These are phyloP conservation scores for Lepus europaeus DNA, from an alignment of 2,113 vertebrate species.

Conservation along the genomic window DNA sequence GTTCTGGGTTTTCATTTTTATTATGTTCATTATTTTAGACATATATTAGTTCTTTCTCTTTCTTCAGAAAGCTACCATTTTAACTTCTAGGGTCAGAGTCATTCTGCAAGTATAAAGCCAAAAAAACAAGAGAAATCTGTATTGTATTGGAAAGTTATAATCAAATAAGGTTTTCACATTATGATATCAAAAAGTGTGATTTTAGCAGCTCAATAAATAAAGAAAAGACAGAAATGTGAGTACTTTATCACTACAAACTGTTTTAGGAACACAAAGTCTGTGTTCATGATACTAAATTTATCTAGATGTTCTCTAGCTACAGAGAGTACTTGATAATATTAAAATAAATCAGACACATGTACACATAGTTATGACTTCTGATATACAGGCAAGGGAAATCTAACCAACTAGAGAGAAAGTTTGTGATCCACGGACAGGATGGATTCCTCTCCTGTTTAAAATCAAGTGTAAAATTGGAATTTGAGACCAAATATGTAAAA, in stretches of 20 bases:
- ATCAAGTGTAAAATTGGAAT: neutral
- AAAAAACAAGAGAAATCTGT: neutral
- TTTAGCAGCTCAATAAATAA: constrained; percentile 49
- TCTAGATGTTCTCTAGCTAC: constrained; percentile 64
- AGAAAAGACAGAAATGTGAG: constrained; percentile 37
- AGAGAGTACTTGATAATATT: constrained; percentile 64
- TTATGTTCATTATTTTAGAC: neutral
- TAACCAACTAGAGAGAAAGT: constrained; percentile 12
- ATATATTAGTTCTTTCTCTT: neutral
- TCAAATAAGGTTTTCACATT: neutral
- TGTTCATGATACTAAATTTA: constrained; percentile 70
- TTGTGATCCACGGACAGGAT: neutral
- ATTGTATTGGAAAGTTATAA: constrained; percentile 13
- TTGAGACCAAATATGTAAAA: constrained; percentile 17
- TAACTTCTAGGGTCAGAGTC: neutral
- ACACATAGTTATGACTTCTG: constrained; percentile 59
- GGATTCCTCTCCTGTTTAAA: constrained; percentile 1
- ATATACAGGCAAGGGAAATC: constrained; percentile 25
- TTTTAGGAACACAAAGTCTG: constrained; percentile 65
- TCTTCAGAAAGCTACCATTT: neutral
- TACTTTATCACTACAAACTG: constrained; percentile 58
- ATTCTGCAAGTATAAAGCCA: neutral
- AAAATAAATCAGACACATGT: constrained; percentile 60
- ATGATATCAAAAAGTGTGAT: neutral
- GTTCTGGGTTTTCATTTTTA: constrained; percentile 12